A percentile compares a stretch with the other conserved stretches of the same genome.
These are phyloP conservation scores for Periophthalmodon schlosseri DNA, from an alignment of 2,113 vertebrate genomes.

Conservation along the genomic window DNA sequence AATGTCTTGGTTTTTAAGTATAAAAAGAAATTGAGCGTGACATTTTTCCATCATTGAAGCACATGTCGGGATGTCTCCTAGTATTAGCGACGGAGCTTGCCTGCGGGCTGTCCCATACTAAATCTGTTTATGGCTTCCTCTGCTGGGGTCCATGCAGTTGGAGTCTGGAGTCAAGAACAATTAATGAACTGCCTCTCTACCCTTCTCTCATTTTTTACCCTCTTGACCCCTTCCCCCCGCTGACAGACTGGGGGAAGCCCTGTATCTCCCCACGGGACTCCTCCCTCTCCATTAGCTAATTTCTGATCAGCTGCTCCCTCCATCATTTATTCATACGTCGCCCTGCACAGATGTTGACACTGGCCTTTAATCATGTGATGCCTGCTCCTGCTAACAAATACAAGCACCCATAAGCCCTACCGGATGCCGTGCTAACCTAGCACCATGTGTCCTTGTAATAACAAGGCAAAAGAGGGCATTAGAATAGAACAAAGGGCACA, in stretches of 20 bases:
- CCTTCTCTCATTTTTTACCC: slow-evolving; percentile 11
- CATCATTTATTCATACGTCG: slow-evolving; percentile 76
- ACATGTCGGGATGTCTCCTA: slow-evolving; percentile 2
- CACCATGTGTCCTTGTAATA: slow-evolving; percentile 7
- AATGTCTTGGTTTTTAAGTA: slow-evolving; percentile 14
- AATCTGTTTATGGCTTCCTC: slow-evolving; percentile 45
- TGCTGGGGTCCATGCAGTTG: slow-evolving; percentile 30
- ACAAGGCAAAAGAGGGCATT: slow-evolving; percentile 30
- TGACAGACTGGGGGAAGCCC: slow-evolving; percentile 53
- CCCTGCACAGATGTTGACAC: slow-evolving; percentile 62
- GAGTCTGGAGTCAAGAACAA: slow-evolving; percentile 38
- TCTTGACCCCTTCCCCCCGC: slow-evolving; percentile 12
- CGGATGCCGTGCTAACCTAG: slow-evolving; percentile 20
- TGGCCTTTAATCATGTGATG: slow-evolving; percentile 69
- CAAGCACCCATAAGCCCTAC: slow-evolving; percentile 22
- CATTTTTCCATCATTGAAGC: background rate
- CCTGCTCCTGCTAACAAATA: slow-evolving; percentile 31
- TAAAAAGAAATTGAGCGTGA: slow-evolving; percentile 12
- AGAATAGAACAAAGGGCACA: background rate
- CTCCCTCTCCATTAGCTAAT: slow-evolving; percentile 75
- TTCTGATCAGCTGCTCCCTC: slow-evolving; percentile 74
- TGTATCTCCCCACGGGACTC: slow-evolving; percentile 40
- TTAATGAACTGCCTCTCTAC: slow-evolving; percentile 38
- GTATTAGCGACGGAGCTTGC: slow-evolving; percentile 14
- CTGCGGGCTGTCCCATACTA: slow-evolving; percentile 19